These are phyloP conservation scores for Malacoraja senta DNA, from an alignment of 2,797 vertebrate species.

Conservation along the genomic window DNA sequence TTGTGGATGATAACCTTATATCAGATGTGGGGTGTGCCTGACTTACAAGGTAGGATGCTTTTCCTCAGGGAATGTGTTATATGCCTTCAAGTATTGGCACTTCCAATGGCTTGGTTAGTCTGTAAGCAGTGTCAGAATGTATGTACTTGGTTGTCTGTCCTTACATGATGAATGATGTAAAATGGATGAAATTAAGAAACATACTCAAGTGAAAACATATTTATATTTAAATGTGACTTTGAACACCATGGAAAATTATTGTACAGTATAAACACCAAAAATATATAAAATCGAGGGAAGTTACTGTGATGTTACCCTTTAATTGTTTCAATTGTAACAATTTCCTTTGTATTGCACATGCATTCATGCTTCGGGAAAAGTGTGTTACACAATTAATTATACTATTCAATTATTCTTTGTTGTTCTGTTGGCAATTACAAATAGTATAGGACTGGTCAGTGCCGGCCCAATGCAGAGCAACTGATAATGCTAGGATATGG, in stretches of 20 bases:
- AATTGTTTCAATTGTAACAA: background rate
- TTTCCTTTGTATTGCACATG: background rate
- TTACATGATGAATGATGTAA: background rate
- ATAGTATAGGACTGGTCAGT: background rate
- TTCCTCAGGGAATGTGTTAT: background rate
- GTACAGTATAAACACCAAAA: background rate
- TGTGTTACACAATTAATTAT: background rate
- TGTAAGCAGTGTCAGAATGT: background rate
- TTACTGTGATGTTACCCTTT: background rate
- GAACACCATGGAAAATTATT: background rate
- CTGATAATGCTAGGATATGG: background rate
- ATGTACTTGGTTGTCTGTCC: background rate
- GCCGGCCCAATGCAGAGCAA: background rate
- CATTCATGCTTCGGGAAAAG: background rate
- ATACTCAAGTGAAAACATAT: background rate
- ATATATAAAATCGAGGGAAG: background rate
- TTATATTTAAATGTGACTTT: background rate
- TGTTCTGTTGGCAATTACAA: background rate
- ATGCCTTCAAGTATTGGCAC: conserved; percentile 8
- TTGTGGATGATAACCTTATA: background rate
- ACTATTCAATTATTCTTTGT: background rate
- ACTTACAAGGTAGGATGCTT: background rate
- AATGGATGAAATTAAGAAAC: background rate
- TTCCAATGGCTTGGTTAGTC: background rate
- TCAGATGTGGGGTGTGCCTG: background rate